A percentile compares a stretch with the other conserved stretches of the same genome.
These are phyloP conservation scores for Lordiphosa fenestrarum DNA, from an alignment of 2,888 invertebrate genomes.

Conservation along the genomic window DNA sequence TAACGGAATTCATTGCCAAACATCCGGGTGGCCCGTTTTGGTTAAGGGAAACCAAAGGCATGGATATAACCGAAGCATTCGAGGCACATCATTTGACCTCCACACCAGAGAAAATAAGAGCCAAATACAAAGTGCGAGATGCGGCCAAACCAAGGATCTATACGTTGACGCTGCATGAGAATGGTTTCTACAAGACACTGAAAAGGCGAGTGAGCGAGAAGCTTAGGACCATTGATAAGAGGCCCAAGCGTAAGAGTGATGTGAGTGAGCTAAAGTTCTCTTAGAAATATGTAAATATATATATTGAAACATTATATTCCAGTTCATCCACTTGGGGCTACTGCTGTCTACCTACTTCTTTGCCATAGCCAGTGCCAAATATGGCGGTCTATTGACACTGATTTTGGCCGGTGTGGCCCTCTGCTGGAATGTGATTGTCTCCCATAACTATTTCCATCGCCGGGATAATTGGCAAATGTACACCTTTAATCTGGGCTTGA, in stretches of 20 bases:
- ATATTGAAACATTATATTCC: not conserved
- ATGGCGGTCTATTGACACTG: constrained; percentile 69
- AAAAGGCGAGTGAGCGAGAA: constrained; percentile 83
- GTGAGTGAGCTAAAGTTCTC: constrained; percentile 59
- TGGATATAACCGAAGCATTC: constrained; percentile 90
- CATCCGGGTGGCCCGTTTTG: constrained; percentile 94
- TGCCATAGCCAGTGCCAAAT: constrained; percentile 77
- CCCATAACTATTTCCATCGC: constrained; percentile 90
- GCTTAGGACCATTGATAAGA: constrained; percentile 82
- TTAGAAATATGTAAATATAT: not conserved
- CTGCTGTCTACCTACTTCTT: constrained; percentile 77
- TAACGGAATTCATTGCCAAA: constrained; percentile 87
- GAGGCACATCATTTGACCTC: constrained; percentile 86
- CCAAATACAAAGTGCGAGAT: constrained; percentile 85
- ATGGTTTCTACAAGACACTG: constrained; percentile 88
- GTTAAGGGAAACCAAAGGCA: constrained; percentile 87
- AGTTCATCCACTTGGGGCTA: constrained; percentile 79
- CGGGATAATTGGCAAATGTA: constrained; percentile 90
- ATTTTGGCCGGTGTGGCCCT: constrained; percentile 82
- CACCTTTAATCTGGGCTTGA: constrained; percentile 86
- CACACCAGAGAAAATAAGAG: constrained; percentile 83
- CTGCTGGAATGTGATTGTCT: constrained; percentile 83
- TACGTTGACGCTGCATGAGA: constrained; percentile 86
- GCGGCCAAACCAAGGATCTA: constrained; percentile 85
- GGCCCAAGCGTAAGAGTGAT: constrained; percentile 71